Percentiles rank a stretch among this genome's conserved stretches.
These are phyloP conservation scores for Eutolmus rufibarbis DNA, from an alignment of 2,888 invertebrate species.

Conservation along the genomic window DNA sequence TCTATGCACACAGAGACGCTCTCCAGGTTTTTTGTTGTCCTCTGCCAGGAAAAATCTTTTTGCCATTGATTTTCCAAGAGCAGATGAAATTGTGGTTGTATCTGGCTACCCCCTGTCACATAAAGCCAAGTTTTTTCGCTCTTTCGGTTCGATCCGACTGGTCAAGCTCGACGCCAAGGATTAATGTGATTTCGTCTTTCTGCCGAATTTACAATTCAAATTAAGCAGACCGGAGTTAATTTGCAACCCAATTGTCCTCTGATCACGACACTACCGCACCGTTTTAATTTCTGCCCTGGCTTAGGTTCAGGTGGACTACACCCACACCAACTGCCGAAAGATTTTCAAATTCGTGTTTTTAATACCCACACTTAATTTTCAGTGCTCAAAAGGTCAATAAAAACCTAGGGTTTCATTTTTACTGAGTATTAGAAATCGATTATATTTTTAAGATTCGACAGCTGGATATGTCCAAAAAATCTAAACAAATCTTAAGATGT, in stretches of 20 bases:
- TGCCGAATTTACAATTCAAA: neutral
- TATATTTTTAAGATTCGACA: too few species aligned
- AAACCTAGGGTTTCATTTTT: too few species aligned
- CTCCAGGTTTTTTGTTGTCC: slow-evolving; percentile 7
- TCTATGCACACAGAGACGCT: neutral
- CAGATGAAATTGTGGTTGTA: slow-evolving; percentile 43
- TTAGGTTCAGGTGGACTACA: neutral
- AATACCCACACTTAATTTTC: neutral
- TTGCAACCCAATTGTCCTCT: neutral
- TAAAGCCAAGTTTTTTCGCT: neutral
- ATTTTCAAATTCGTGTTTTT: neutral
- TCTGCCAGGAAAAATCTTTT: slow-evolving; percentile 42
- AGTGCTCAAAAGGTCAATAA: neutral
- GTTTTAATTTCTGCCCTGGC: neutral
- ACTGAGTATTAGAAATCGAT: too few species aligned
- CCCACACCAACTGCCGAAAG: neutral
- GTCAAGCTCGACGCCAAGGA: neutral
- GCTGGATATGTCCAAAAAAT: too few species aligned
- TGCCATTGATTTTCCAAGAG: slow-evolving; percentile 43
- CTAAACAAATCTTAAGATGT: too few species aligned
- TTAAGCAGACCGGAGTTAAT: neutral
- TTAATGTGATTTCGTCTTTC: neutral
- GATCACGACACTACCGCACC: neutral
- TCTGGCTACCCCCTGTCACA: neutral
- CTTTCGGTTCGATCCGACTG: neutral